Base-by-base conservation (phyloP, 2,888 invertebrate species). In the Alviniconcha strummeri region DNA sequence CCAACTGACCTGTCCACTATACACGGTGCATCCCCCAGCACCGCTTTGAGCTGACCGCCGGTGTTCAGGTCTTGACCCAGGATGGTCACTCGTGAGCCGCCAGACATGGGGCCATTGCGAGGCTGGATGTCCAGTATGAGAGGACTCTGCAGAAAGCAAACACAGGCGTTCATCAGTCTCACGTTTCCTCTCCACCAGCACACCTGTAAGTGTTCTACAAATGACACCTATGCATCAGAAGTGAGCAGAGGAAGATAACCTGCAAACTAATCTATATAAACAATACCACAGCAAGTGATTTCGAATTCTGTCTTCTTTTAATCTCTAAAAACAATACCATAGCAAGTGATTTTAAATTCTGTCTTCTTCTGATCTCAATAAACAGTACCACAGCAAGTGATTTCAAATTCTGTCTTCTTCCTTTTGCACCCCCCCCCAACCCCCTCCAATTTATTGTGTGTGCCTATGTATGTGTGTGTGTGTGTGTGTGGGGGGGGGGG, bases 1-100 rank as follows among this genome's bases (percentile, higher is more conserved):
- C 54, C 11, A 36, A 67, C 55, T 56, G 76, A 88, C 89, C 85
- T 86, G 83, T 86, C 83, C 8, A 89, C 86, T 15, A 80, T 79
- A 83, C 90, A 90, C 0, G 84, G 85, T 17, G 83, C 85, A 57
- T 85, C 84, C 36, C 88, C 89, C 67, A 90, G 83, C 56, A 84
- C 60, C 7, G 90, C 90, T n/a, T 88, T 88, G 56, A 90, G 87
- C 17, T 84, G 84, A 19, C 97, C 97, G 19, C 99, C 99, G 90
- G 98, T 98, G 92, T 99, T 98, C 79, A 99, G 95, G 94, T 97
- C 97, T 91, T 96, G 96, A 9, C 99, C 99, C 86, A 96, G 96
- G 89, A 99, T 96, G 9, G 97, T 97, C 86, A 99, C 94, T 90
- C 97, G 96, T 0, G 99, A 99, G 4, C 99, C 99, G n/a, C 99